These are phyloP conservation scores for Drosophila malerkotliana DNA, from an alignment of 1,140 invertebrate genomes.

Conservation along the genomic window DNA sequence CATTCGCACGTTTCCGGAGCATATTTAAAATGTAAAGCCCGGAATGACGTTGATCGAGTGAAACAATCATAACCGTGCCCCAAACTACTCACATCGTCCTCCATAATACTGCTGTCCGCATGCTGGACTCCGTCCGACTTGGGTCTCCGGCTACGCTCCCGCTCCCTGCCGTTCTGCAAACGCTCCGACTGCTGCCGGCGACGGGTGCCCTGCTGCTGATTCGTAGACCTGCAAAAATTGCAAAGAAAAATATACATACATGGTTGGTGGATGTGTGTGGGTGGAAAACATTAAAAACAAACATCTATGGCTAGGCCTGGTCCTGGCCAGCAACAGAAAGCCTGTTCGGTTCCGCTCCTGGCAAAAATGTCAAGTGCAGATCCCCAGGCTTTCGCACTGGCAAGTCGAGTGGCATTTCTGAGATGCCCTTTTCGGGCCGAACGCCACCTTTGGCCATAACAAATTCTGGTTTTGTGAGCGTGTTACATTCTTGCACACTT, in stretches of 20 bases:
- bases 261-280: neutral
- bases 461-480: neutral
- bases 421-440: neutral
- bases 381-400: constrained; percentile 15
- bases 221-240: constrained; percentile 48
- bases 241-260: constrained; percentile 11
- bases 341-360: neutral
- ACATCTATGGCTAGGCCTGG: constrained; percentile 29
- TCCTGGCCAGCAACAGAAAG: constrained; percentile 8
- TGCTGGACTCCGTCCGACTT: constrained; percentile 81
- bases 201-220: constrained; percentile 62
- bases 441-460: constrained; percentile 1
- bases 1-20: constrained; percentile 26
- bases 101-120: constrained; percentile 82
- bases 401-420: constrained; percentile 26
- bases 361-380: constrained; percentile 47
- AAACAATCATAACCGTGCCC: constrained; percentile 34
- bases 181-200: constrained; percentile 66
- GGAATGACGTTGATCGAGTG: constrained; percentile 44
- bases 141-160: constrained; percentile 72
- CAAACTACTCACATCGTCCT: constrained; percentile 72
- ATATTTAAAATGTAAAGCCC: constrained; percentile 69
- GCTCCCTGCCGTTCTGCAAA: constrained; percentile 69
- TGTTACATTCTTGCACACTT: constrained; percentile 1
- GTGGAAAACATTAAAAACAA: constrained; percentile 29